Evolutionary conservation across 2,113 vertebrate species (phyloP).

Genomic region (Nibea coibor): DNA sequence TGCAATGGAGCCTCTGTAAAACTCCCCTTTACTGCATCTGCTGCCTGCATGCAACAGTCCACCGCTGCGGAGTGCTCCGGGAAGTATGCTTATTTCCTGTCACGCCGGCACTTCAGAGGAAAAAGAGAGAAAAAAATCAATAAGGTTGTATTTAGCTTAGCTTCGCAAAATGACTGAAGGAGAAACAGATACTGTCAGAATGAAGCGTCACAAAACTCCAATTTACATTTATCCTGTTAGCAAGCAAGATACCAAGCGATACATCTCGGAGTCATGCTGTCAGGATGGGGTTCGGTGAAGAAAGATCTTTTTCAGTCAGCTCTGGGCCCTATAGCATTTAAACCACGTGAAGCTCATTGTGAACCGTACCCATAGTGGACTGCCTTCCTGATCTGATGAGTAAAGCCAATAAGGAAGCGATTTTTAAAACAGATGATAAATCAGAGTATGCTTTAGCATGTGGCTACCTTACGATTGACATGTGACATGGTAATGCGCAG

Average conservation of each 20-base stretch:
- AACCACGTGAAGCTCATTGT: neutral
- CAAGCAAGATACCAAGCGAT: neutral
- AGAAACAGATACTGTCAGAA: neutral
- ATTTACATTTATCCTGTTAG: no score
- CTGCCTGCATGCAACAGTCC: neutral
- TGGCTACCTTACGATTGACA: no score
- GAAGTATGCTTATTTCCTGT: neutral
- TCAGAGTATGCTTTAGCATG: no score
- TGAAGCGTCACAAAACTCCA: neutral
- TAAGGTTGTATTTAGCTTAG: neutral
- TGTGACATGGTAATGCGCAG: no score
- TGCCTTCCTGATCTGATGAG: no score
- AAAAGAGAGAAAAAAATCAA: neutral
- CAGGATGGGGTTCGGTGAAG: neutral
- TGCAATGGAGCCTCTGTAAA: constrained; percentile 1
- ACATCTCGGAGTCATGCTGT: no score
- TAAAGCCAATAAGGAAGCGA: no score
- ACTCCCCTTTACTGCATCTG: neutral
- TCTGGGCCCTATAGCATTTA: no score
- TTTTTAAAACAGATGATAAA: no score
- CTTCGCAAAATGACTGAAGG: neutral
- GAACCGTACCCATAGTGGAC: neutral
- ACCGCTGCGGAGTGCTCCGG: no score
- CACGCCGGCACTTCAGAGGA: neutral
- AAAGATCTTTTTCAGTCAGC: neutral